A percentile compares a stretch with the other conserved stretches of the same genome.
Conservation (phyloP, 2,888 invertebrate species). For the Ormyrus pomaceus region DNA sequence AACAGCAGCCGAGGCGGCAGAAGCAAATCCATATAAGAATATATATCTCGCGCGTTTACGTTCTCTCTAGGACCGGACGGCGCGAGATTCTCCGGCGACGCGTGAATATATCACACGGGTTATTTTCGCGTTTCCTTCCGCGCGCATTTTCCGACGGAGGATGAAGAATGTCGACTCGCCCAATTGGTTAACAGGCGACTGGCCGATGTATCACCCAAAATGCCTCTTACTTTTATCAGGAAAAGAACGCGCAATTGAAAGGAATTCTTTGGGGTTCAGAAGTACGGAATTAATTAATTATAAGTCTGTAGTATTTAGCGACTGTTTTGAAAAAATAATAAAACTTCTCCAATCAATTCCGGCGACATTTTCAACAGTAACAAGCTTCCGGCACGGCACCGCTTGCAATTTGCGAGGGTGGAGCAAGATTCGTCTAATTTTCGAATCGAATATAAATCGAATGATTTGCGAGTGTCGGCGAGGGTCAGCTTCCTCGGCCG, state of each 20-base stretch:
- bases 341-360: too few relatives aligned
- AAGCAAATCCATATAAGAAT: slow-evolving; percentile 49
- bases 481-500: neutral
- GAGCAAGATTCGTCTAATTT: slow-evolving; percentile 16
- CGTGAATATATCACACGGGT: slow-evolving; percentile 33
- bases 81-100: slow-evolving; percentile 5
- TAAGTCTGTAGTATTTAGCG: too few relatives aligned
- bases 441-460: slow-evolving; percentile 45
- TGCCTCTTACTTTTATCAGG: too few relatives aligned
- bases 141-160: neutral
- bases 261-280: too few relatives aligned
- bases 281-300: too few relatives aligned
- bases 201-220: too few relatives aligned
- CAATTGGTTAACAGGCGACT: slow-evolving; percentile 14
- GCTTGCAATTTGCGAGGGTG: neutral
- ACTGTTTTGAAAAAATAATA: too few relatives aligned
- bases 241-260: too few relatives aligned
- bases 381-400: too few relatives aligned
- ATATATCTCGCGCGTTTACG: slow-evolving; percentile 27
- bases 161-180: slow-evolving; percentile 10
- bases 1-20: slow-evolving; percentile 16
- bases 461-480: slow-evolving; percentile 8
- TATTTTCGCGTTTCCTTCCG: slow-evolving; percentile 44
- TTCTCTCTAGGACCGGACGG: slow-evolving; percentile 20
- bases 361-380: too few relatives aligned